phyloP scores from a whole-genome alignment of 2,113 vertebrate genomes.

The Trochalopteron elliotii region DNA sequence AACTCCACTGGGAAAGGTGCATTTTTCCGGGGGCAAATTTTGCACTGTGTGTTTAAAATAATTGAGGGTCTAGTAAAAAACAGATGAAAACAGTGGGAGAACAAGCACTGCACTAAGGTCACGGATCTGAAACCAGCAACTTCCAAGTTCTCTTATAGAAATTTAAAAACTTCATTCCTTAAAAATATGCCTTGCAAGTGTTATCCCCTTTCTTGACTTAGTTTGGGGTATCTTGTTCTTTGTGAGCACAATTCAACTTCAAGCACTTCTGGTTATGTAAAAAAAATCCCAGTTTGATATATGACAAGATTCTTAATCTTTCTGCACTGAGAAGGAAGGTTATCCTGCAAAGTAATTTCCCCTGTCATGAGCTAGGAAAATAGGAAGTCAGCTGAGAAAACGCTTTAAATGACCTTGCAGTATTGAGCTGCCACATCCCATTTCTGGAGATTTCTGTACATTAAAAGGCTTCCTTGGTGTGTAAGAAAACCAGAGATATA shows the following conservation, averaged over 20 bases:
- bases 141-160: background rate
- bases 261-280: background rate
- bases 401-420: background rate
- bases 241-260: background rate
- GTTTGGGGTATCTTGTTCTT: background rate
- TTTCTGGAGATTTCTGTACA: slow-evolving; percentile 1
- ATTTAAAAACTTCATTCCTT: background rate
- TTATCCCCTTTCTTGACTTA: background rate
- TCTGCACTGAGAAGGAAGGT: background rate
- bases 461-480: background rate
- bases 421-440: background rate
- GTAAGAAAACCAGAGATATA: background rate
- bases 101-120: background rate
- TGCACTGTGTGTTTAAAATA: background rate
- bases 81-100: background rate
- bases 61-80: background rate
- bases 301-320: slow-evolving; percentile 4
- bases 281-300: background rate
- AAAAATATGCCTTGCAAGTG: background rate
- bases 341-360: slow-evolving; percentile 13
- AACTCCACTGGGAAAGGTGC: background rate
- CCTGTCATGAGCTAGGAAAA: background rate
- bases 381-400: slow-evolving; percentile 37
- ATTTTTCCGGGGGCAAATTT: background rate
- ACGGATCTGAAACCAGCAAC: background rate